Base-by-base conservation (phyloP, 2,888 invertebrate species). In the Lamproptera curius region DNA sequence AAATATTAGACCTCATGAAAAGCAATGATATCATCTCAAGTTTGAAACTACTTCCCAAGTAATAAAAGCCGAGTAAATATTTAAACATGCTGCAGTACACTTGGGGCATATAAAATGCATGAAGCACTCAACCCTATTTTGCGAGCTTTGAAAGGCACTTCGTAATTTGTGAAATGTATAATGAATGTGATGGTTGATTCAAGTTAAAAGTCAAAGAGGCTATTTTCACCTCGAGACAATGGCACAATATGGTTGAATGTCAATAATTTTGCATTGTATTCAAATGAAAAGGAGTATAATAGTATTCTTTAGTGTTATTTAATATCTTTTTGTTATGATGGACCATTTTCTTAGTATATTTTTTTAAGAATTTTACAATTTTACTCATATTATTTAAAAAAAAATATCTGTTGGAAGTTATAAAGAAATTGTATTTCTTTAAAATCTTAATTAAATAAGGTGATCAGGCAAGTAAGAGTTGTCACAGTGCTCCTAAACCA, bases 51-150 rank as follows among this genome's bases (percentile, higher is more conserved):
- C 15, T 28, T 13, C 20, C 20, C 14, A 42, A 23, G 3, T 42
- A 35, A 42, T 35, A 1, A 10, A 2, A 42, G 15, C 9, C 4
- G 9, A n/a, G n/a, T 39, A 13, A 46, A 46, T 46, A 46, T 46
- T 46, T 16, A 26, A 46, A 15, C 23, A 39, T 3, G 1, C 42
- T 38, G 13, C 9, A 5, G 2, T 31, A 38, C 14, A 17, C 13
- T 10, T 2, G 20, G 14, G 38, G 15, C 31, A 33, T 31, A 33
- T 17, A 31, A n/a, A 17, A 20, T 69, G 46, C 55, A 76, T 2
- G 57, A 68, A 46, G 67, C 67, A 37, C 55, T 59, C 47, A 10
- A 11, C 2, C 37, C 36, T 36, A 42, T 17, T 33, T 36, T 16
- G 16, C 36, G 5, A n/a, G n/a, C 11, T 15, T 39, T 34, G 13